Evolutionary conservation across 2,113 vertebrate genomes (phyloP), one percentile per base, ranked within the genome.

Genomic region (Mus pahari): DNA sequence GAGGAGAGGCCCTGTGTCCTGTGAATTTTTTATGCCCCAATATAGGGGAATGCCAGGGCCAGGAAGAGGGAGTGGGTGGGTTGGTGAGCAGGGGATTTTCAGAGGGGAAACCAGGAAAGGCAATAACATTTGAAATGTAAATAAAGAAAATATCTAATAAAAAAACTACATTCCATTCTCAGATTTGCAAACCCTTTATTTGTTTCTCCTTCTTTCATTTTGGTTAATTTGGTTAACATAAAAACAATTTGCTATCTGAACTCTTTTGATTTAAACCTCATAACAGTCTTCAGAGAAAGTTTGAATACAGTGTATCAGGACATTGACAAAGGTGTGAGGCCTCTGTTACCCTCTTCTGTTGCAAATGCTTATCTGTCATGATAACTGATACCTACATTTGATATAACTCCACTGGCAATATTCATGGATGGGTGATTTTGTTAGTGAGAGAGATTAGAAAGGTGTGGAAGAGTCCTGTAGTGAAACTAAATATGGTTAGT

Each of bases 191-290:
- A 94, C n/a, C 88, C 26, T 90, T 96, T 82, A 50, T 68, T 90
- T n/a, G 73, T 92, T 88, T 42, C 83, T 92, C 48, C 3, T 96
- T 73, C 81, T 93, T 96, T 82, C 74, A 12, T 91, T 96, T 94
- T 93, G 36, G 50, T 89, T 95, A 90, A 91, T 86, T 89, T 89
- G 86, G 64, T 89, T 90, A 95, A 66, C 26, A 81, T 89, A n/a
- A 42, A 91, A 88, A 78, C 42, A 90, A 39, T 73, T 81, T 94
- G 20, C 55, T 94, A 1, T 89, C 22, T 33, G 73, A 86, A 89
- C 26, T 94, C 81, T 96, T 96, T 87, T 86, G 50, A 96, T 36
- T 96, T 93, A 92, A 89, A 82, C 66, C 19, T 39, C 83, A 55
- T 62, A n/a, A 74, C 62, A 91, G 66, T 64, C 53, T 93, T 81